phyloP scores from a whole-genome alignment of 2,888 invertebrate species.

The Chymomyza caudatula region DNA sequence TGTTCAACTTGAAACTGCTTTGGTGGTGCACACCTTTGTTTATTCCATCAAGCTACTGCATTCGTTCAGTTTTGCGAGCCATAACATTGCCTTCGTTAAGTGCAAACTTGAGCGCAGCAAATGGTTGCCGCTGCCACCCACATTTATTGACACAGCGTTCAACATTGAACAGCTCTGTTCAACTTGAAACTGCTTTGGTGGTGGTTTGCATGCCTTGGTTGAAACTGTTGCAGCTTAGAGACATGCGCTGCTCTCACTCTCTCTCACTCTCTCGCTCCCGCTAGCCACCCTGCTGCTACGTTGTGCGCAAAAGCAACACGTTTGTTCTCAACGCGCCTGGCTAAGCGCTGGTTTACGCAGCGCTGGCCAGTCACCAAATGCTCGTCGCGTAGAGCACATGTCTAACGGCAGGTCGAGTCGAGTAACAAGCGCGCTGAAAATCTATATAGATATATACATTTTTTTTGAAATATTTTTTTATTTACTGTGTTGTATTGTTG shows the following conservation, averaged over 20 bases:
- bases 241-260: too few species aligned
- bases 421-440: not conserved
- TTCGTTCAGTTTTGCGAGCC: too few species aligned
- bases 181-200: not conserved
- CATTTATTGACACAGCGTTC: constrained; percentile 6
- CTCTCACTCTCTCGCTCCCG: constrained; percentile 1
- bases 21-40: too few species aligned
- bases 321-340: constrained; percentile 29
- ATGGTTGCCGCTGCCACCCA: constrained; percentile 11
- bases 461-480: not conserved
- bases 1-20: not conserved
- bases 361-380: constrained; percentile 23
- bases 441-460: not conserved
- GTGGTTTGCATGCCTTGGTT: too few species aligned
- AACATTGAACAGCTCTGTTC: constrained; percentile 19
- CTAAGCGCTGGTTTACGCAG: not conserved
- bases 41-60: too few species aligned
- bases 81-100: too few species aligned
- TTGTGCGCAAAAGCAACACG: constrained; percentile 33
- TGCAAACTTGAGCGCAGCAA: too few species aligned
- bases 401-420: not conserved
- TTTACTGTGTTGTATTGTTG: too few species aligned
- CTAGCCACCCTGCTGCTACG: not conserved
- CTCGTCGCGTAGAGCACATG: constrained; percentile 20
- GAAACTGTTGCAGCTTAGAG: not conserved